A percentile compares a stretch with the other conserved stretches of the same genome.
These are phyloP conservation scores for Pseudococcus jackbeardsleyi DNA, from an alignment of 2,888 invertebrate species.

Conservation along the genomic window DNA sequence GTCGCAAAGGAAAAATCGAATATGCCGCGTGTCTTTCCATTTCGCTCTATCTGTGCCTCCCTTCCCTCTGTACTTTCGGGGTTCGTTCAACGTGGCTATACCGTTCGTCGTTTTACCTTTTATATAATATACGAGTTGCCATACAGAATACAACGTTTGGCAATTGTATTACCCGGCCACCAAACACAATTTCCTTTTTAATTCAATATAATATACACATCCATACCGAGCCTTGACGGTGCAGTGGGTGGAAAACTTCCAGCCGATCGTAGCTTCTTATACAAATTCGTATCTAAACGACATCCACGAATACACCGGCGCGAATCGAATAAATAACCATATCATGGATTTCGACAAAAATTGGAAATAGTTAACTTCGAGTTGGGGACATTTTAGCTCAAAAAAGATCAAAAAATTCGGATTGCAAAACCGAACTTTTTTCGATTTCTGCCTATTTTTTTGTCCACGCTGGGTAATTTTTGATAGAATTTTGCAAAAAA, in stretches of 20 bases:
- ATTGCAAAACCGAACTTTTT: too few species aligned
- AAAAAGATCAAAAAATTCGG: too few species aligned
- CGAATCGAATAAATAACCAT: too few species aligned
- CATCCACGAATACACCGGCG: too few species aligned
- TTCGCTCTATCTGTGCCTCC: neutral
- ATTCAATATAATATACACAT: slow-evolving; percentile 38
- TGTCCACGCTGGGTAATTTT: too few species aligned
- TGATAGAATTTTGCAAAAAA: too few species aligned
- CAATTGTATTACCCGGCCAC: slow-evolving; percentile 44
- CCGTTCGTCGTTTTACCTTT: slow-evolving; percentile 31
- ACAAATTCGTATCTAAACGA: neutral
- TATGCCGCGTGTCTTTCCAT: slow-evolving; percentile 1
- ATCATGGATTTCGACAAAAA: too few species aligned
- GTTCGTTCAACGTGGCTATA: neutral
- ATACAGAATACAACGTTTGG: slow-evolving; percentile 42
- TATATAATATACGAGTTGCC: slow-evolving; percentile 34
- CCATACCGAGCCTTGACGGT: neutral
- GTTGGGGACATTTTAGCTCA: too few species aligned
- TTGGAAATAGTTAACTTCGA: too few species aligned
- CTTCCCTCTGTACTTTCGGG: neutral
- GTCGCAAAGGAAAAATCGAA: slow-evolving; percentile 42
- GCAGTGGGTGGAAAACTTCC: neutral
- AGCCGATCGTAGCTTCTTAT: neutral
- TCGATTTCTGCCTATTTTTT: too few species aligned
- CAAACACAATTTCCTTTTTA: slow-evolving; percentile 41